Conservation (phyloP, 1,140 invertebrate species). For the Chlorops oryzae region DNA sequence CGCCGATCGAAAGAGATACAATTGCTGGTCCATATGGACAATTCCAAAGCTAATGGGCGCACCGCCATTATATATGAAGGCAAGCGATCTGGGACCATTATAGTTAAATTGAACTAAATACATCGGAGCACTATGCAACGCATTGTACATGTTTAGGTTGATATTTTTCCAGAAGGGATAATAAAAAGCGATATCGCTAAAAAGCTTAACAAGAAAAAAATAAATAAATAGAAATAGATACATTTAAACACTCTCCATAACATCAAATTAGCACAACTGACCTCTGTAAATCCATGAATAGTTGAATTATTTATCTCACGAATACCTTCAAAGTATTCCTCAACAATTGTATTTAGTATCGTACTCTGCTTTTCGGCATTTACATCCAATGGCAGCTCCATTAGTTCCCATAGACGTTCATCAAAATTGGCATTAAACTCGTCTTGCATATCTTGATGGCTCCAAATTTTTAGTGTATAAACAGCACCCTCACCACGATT, state of each 20-base stretch:
- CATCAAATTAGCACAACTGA: slow-evolving; percentile 9
- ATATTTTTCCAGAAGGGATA: slow-evolving; percentile 12
- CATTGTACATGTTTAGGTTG: not conserved
- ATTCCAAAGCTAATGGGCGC: slow-evolving; percentile 17
- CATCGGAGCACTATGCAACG: slow-evolving; percentile 15
- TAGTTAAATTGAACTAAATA: slow-evolving; percentile 22
- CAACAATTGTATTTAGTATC: slow-evolving; percentile 10
- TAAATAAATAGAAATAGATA: not conserved
- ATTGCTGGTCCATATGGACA: slow-evolving; percentile 30
- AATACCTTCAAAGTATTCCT: slow-evolving; percentile 22
- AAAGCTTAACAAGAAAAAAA: slow-evolving; percentile 6
- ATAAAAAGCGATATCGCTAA: slow-evolving; percentile 13
- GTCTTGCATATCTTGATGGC: not conserved
- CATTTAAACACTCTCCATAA: not conserved
- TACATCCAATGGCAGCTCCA: slow-evolving; percentile 12
- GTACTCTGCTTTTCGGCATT: not conserved
- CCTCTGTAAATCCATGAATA: slow-evolving; percentile 20
- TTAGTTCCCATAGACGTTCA: slow-evolving; percentile 11
- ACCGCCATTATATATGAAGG: slow-evolving; percentile 16
- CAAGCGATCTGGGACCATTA: slow-evolving; percentile 18
- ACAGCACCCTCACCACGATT: slow-evolving; percentile 29
- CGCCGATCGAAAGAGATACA: slow-evolving; percentile 23
- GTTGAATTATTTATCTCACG: slow-evolving; percentile 15
- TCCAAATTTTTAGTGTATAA: slow-evolving; percentile 11
- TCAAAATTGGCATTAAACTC: slow-evolving; percentile 21